Evolutionary conservation across 2,797 vertebrate species (phyloP).

Genomic region (Syngnathus acus): DNA sequence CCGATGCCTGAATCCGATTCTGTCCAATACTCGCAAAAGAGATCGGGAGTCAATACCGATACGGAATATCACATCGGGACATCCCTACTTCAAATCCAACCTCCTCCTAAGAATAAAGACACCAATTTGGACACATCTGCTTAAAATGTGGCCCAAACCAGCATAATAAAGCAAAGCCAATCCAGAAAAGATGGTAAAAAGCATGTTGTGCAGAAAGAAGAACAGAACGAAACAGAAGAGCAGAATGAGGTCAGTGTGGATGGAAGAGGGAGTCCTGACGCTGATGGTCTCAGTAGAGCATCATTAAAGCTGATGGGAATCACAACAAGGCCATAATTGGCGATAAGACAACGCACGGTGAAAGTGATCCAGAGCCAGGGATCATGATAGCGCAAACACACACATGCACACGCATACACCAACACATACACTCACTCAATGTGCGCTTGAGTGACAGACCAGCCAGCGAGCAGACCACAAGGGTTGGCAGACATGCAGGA

Average conservation of each 20-base stretch:
- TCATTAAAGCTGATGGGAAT: conserved; percentile 67
- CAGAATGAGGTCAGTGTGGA: conserved; percentile 15
- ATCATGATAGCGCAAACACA: conserved; percentile 48
- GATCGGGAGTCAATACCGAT: too few relatives aligned
- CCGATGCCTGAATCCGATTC: too few relatives aligned
- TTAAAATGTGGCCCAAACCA: conserved; percentile 6
- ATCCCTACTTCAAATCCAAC: background rate
- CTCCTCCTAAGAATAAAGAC: background rate
- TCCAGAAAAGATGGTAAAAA: conserved; percentile 8
- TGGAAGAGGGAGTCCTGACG: conserved; percentile 6
- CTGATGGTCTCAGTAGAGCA: conserved; percentile 50
- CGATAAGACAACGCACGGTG: conserved; percentile 65
- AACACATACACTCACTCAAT: conserved; percentile 3
- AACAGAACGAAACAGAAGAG: conserved; percentile 7
- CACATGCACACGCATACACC: conserved; percentile 17
- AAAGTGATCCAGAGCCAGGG: conserved; percentile 65
- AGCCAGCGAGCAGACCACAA: conserved; percentile 27
- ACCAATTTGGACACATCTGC: background rate
- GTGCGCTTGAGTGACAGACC: conserved; percentile 30
- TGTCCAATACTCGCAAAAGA: too few relatives aligned
- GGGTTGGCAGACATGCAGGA: conserved; percentile 46
- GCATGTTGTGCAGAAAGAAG: conserved; percentile 7
- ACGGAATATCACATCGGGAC: too few relatives aligned
- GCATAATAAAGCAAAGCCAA: background rate
- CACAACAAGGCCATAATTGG: conserved; percentile 64